phyloP scores from a whole-genome alignment of 2,797 vertebrate genomes.

The Melanotaenia parkinsoni region DNA sequence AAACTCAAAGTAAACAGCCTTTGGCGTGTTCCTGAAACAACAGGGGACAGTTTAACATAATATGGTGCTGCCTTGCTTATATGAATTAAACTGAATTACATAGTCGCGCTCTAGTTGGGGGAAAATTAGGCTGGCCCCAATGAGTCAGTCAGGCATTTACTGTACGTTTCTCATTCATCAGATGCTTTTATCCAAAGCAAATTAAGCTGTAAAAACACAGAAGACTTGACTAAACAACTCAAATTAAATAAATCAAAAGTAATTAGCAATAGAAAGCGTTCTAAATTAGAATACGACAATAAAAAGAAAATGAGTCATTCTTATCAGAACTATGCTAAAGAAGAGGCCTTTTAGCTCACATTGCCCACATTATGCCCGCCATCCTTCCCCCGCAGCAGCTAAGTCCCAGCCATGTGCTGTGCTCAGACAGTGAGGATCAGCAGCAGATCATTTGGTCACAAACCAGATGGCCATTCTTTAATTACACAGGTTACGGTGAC shows the following conservation, averaged over 20 bases:
- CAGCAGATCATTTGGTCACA: not conserved
- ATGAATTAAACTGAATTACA: slow-evolving; percentile 2
- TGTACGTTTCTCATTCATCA: not conserved
- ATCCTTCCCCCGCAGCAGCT: not conserved
- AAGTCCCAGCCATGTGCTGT: not conserved
- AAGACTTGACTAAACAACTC: not conserved
- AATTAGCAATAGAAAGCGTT: not conserved
- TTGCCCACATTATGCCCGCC: not conserved
- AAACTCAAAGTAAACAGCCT: slow-evolving; percentile 1
- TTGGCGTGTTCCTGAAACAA: not conserved
- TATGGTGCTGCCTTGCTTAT: not conserved
- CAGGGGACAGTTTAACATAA: not conserved
- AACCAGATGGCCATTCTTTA: not conserved
- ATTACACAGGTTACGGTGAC: not conserved
- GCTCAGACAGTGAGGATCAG: not conserved
- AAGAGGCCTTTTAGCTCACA: not conserved
- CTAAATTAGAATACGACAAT: not conserved
- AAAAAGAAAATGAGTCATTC: not conserved
- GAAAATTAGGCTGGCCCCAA: slow-evolving; percentile 1
- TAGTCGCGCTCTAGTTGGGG: not conserved
- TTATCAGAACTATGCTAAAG: not conserved
- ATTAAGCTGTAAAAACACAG: not conserved
- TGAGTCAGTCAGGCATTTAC: not conserved
- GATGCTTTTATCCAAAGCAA: not conserved
- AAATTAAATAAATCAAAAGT: not conserved